These are phyloP conservation scores for Euproctis similis DNA, from an alignment of 2,888 invertebrate genomes.

Conservation along the genomic window DNA sequence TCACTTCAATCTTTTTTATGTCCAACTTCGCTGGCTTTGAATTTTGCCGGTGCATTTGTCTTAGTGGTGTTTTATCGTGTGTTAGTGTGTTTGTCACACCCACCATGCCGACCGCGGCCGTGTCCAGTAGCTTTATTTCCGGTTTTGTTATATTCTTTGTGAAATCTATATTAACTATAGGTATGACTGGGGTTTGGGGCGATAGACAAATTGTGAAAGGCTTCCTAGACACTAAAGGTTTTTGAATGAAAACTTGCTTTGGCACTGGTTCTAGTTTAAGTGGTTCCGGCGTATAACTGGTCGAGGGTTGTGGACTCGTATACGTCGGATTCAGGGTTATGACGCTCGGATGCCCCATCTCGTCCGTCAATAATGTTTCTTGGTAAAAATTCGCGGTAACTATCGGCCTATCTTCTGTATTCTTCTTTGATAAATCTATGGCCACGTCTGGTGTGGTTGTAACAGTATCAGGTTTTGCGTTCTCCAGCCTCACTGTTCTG, in stretches of 20 bases:
- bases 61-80: constrained; percentile 28
- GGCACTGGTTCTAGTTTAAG: constrained; percentile 39
- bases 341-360: constrained; percentile 48
- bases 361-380: constrained; percentile 50
- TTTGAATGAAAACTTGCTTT: constrained; percentile 16
- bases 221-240: constrained; percentile 18
- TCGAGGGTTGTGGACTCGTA: constrained; percentile 58
- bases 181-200: constrained; percentile 41
- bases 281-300: constrained; percentile 44
- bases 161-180: constrained; percentile 64
- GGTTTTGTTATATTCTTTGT: constrained; percentile 52
- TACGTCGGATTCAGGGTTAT: constrained; percentile 60
- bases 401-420: constrained; percentile 31
- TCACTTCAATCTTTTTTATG: constrained; percentile 39
- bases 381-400: constrained; percentile 63
- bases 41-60: constrained; percentile 42
- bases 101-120: constrained; percentile 33
- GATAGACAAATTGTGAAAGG: constrained; percentile 21
- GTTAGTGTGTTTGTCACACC: constrained; percentile 33
- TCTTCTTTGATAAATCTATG: constrained; percentile 52
- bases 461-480: constrained; percentile 21
- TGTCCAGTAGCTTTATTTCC: constrained; percentile 59
- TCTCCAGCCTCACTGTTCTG: constrained; percentile 29
- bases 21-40: constrained; percentile 44
- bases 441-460: constrained; percentile 39